Percentiles rank a stretch among this genome's conserved stretches.
phyloP scores from a whole-genome alignment of 2,113 vertebrate species.

The Rhodinocichla rosea region DNA sequence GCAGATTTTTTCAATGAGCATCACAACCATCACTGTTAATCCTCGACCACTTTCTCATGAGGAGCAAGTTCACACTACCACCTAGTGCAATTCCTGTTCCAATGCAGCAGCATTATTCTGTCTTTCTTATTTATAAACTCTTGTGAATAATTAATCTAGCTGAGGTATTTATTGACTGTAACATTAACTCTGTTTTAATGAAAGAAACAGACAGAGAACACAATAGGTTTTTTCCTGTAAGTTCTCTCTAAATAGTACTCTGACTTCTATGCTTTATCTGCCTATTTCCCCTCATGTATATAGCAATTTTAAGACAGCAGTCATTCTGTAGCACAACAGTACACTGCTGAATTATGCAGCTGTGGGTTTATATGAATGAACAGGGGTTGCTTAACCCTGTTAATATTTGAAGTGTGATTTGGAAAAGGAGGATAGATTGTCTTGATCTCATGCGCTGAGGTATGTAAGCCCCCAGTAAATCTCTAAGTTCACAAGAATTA shows the following conservation, averaged over 20 bases:
- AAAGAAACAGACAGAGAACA: background rate
- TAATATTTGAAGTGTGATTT: background rate
- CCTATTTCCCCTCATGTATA: background rate
- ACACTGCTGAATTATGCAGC: background rate
- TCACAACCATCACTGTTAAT: background rate
- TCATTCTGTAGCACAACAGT: background rate
- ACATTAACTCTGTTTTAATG: background rate
- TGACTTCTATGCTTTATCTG: background rate
- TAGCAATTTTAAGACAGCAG: background rate
- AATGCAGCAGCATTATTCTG: background rate
- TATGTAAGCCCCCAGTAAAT: background rate
- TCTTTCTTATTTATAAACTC: background rate
- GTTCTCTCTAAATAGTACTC: background rate
- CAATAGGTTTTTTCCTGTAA: background rate
- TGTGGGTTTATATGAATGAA: background rate
- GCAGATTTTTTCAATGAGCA: background rate
- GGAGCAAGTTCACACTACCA: constrained; percentile 25
- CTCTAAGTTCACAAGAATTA: background rate
- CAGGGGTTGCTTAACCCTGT: background rate
- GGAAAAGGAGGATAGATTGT: background rate
- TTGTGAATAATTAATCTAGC: background rate
- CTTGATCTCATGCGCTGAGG: background rate
- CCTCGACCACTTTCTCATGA: background rate
- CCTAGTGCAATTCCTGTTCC: constrained; percentile 12
- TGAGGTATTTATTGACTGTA: background rate